Evolutionary conservation across 2,888 invertebrate genomes (phyloP).

Genomic region (Eupithecia exiguata): DNA sequence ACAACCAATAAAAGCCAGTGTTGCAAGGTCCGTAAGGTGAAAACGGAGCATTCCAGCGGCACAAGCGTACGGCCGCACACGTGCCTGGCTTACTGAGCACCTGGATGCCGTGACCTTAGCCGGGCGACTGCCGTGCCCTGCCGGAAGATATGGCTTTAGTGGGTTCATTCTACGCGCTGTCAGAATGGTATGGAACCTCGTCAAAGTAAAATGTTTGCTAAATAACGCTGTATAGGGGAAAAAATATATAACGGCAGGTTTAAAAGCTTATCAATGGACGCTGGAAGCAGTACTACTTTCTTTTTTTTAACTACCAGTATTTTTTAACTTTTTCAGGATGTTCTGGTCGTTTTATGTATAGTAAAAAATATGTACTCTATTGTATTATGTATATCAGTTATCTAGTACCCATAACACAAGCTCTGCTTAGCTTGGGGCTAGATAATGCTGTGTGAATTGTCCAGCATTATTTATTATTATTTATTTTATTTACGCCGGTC

Average conservation of each 20-base stretch:
- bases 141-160: neutral
- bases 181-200: neutral
- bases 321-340: too few relatives aligned
- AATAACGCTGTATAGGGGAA: neutral
- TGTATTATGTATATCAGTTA: too few relatives aligned
- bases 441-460: too few relatives aligned
- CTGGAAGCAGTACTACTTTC: too few relatives aligned
- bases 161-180: neutral
- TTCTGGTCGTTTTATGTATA: too few relatives aligned
- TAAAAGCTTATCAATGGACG: neutral
- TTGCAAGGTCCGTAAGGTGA: neutral
- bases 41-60: slow-evolving; percentile 27
- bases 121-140: neutral
- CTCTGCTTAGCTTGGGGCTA: too few relatives aligned
- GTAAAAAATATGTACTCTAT: too few relatives aligned
- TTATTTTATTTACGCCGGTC: too few relatives aligned
- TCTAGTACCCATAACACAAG: too few relatives aligned
- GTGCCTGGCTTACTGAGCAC: slow-evolving; percentile 29
- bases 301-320: too few relatives aligned
- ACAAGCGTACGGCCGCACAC: slow-evolving; percentile 13
- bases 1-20: neutral
- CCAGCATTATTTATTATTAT: too few relatives aligned
- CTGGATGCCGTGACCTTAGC: slow-evolving; percentile 26
- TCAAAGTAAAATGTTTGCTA: neutral
- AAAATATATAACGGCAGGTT: neutral